phyloP scores from a whole-genome alignment of 2,113 vertebrate species.

The Indicator maculatus region DNA sequence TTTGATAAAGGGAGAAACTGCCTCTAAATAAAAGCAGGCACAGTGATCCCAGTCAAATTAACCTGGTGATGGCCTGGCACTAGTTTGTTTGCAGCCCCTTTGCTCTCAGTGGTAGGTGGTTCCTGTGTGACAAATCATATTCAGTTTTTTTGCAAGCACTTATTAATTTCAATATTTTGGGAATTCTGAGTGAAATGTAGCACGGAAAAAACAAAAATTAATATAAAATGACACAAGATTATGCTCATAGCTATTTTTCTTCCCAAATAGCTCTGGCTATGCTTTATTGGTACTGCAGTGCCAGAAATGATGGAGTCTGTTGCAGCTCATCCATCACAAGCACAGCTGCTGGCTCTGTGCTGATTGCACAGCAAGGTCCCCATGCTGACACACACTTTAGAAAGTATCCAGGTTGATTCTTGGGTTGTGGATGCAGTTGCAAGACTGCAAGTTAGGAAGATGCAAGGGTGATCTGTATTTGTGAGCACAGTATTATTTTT shows the following conservation, averaged over 20 bases:
- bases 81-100: neutral
- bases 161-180: neutral
- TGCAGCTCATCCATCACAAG: neutral
- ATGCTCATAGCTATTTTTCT: neutral
- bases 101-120: neutral
- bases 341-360: neutral
- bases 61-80: neutral
- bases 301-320: neutral
- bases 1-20: neutral
- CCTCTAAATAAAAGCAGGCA: neutral
- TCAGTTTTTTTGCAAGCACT: neutral
- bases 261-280: neutral
- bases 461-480: neutral
- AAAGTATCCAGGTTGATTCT: neutral
- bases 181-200: neutral
- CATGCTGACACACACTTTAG: accelerated
- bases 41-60: neutral
- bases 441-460: neutral
- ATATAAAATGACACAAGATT: neutral
- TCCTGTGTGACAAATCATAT: neutral
- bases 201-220: neutral
- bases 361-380: neutral
- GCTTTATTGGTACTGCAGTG: neutral
- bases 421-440: neutral
- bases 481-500: neutral